A percentile compares a stretch with the other conserved stretches of the same genome.
These are phyloP conservation scores for Silurus lanzhouensis DNA, from an alignment of 2,797 vertebrate genomes.

Conservation along the genomic window DNA sequence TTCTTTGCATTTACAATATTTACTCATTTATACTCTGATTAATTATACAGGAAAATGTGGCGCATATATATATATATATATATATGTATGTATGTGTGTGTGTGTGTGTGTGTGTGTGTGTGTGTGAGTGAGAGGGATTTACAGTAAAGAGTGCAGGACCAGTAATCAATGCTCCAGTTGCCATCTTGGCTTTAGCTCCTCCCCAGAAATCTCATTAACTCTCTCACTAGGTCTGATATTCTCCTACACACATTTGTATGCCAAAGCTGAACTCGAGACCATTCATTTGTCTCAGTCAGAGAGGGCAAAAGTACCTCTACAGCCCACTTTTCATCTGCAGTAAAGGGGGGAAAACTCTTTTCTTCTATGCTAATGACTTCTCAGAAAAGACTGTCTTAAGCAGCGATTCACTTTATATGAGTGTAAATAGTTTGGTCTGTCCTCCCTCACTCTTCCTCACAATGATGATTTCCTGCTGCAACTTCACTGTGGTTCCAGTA, in stretches of 20 bases:
- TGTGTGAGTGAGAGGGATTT: not conserved
- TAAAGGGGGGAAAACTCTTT: not conserved
- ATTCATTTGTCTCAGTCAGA: conserved; percentile 2
- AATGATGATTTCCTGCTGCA: conserved; percentile 3
- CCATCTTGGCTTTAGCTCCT: not conserved
- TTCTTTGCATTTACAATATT: not conserved
- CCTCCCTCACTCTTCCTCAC: not conserved
- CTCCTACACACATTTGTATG: conserved; percentile 16
- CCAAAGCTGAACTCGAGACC: not conserved
- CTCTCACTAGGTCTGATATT: conserved; percentile 3
- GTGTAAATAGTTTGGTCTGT: not conserved
- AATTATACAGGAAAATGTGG: not conserved
- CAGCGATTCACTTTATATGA: not conserved
- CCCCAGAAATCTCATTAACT: conserved; percentile 22
- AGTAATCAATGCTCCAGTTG: conserved; percentile 7
- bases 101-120: not conserved
- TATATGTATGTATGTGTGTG: too few relatives aligned
- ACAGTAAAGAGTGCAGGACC: not conserved
- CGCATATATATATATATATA: too few relatives aligned
- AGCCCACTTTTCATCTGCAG: conserved; percentile 27
- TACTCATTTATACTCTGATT: not conserved
- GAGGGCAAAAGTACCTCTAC: not conserved
- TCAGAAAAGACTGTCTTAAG: conserved; percentile 8
- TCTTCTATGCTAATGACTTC: conserved; percentile 39
- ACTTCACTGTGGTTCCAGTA: conserved; percentile 27